Base-by-base conservation (phyloP, 2,888 invertebrate genomes). In the Nymphalis polychloros region DNA sequence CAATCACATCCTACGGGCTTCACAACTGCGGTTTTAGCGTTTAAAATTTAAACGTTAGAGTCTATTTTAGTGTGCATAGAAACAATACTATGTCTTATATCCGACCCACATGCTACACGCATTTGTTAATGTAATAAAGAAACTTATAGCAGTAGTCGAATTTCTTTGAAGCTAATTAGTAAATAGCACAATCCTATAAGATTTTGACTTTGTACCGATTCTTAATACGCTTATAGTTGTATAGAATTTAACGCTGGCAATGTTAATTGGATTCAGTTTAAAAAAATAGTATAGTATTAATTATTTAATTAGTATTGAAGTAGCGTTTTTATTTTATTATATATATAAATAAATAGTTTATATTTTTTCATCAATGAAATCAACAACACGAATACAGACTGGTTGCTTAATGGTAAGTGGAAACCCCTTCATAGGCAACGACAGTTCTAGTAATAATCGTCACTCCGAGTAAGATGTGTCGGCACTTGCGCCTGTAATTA, bases 141-240 rank as follows among this genome's bases (percentile, higher is more conserved):
- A 72, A 52, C 67, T 61, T 67, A 70, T 35, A 70, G 61, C 23
- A 48, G 52, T 48, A 52, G 48, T 66, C 63, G 59, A 69, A 60
- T 60, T 60, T 59, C 23, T 62, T 63, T 52, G 31, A 63, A 66
- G 66, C 69, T 69, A 69, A 69, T 69, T 69, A 69, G 69, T 66
- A 59, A 63, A 50, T 65, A 20, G 62, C 52, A 23, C 61, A 69
- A 69, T 69, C 69, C 66, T 69, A 63, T 69, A 69, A 69, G 59
- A 52, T 59, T 66, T 31, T 41, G 52, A 63, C 31, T 48, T 66
- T 69, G 41, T 27, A 59, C 17, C 27, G 55, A 63, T 60, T 60
- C 60, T 27, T 57, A 57, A 57, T 41, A 57, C n/a, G 57, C 35
- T 57, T 57, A 57, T 57, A 41, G 35, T 57, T 10, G 19, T 57